These are phyloP conservation scores for Acrobasis repandana DNA, from an alignment of 2,888 invertebrate species.

Conservation along the genomic window DNA sequence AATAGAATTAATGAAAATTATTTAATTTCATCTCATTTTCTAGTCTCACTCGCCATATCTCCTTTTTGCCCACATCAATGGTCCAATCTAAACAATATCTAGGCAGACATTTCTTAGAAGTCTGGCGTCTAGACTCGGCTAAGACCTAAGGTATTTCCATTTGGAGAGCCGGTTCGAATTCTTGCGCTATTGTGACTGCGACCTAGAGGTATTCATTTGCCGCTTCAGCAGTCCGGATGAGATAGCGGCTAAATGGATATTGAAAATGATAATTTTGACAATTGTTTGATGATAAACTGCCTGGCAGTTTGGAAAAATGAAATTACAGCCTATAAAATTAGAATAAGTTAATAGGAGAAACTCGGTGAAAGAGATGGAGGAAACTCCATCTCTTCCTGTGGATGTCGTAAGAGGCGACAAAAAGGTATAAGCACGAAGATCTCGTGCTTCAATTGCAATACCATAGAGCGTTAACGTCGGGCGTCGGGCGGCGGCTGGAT, in stretches of 20 bases:
- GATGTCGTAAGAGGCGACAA: no score
- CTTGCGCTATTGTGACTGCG: conserved; percentile 11
- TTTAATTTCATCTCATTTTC: no score
- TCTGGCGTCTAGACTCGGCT: conserved; percentile 15
- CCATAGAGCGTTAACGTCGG: no score
- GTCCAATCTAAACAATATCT: conserved; percentile 8
- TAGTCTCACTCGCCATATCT: neutral
- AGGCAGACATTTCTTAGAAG: conserved; percentile 21
- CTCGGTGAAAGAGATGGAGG: no score
- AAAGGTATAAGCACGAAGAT: no score
- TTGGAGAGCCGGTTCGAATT: conserved; percentile 9
- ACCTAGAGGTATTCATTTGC: neutral
- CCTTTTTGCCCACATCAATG: neutral
- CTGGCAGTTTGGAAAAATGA: neutral
- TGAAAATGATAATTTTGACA: neutral
- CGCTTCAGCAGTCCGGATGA: neutral
- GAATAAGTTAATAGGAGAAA: no score
- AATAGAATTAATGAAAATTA: no score
- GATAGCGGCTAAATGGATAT: neutral
- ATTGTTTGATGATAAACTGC: neutral
- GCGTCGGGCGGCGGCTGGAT: no score
- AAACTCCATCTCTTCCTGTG: no score
- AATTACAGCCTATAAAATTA: no score
- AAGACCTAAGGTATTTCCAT: conserved; percentile 11
- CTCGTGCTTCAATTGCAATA: no score